Base-by-base conservation (phyloP, 2,888 invertebrate genomes). In the Ischnus inquisitorius region DNA sequence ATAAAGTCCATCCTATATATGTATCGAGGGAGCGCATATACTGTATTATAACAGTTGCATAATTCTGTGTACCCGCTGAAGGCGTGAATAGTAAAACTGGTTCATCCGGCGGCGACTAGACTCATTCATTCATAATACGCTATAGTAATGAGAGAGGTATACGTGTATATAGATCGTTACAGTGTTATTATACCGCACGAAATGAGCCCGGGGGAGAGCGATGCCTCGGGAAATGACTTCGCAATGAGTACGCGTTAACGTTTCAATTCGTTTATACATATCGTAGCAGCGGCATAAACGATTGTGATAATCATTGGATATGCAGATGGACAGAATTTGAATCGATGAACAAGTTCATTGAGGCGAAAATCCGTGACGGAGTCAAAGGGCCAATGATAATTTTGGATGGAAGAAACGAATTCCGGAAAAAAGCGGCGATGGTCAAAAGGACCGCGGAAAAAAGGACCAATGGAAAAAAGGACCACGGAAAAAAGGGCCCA, bases 21-120 rank as follows among this genome's bases (percentile, higher is more conserved):
- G 12, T 34, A 54, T 43, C 71, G 65, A 46, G 76, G 46, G 60
- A 72, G n/a, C 67, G 41, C 41, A 25, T 3, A 65, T 48, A 39
- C 74, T 22, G 57, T 67, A 67, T 72, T 72, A 74, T 69, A 84
- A 80, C 80, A 80, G 65, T 80, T 78, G 62, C 76, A 71, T 76
- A 76, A 84, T 68, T 74, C 57, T n/a, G 28, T 25, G 34, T 64
- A 48, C 60, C 28, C 46, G 72, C 76, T 79, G 34, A 51, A 64
- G 54, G 72, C 74, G 72, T 78, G 72, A 78, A 84, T 81, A 68
- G 77, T 68, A 74, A 79, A 84, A 84, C 80, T 81, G 83, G 83
- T 81, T 84, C 80, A 81, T 81, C 83, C 51, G 72, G 54, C 43
- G 67, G 68, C 34, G 54, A 68, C 60, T 78, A 28, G 78, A 67